phyloP scores from a whole-genome alignment of 1,140 invertebrate species.

The Copidosoma floridanum region DNA sequence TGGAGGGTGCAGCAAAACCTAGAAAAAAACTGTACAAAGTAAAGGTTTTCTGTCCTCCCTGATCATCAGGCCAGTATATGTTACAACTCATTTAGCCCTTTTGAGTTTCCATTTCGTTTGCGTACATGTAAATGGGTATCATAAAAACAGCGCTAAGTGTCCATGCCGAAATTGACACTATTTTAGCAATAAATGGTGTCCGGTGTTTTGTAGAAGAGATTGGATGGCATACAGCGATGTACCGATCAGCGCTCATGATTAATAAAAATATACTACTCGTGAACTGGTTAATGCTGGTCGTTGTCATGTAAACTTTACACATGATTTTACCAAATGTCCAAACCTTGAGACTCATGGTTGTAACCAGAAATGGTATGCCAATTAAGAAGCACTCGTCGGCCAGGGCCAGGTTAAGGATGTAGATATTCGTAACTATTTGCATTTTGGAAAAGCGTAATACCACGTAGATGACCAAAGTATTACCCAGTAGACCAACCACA shows the following conservation, averaged over 20 bases:
- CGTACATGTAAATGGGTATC: conserved; percentile 90
- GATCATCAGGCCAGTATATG: conserved; percentile 75
- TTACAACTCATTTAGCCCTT: conserved; percentile 73
- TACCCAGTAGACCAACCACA: conserved; percentile 85
- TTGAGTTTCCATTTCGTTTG: conserved; percentile 64
- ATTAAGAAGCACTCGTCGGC: conserved; percentile 94
- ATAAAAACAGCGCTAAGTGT: conserved; percentile 80
- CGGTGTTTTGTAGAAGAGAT: conserved; percentile 82
- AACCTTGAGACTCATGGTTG: conserved; percentile 77
- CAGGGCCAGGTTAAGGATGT: conserved; percentile 92
- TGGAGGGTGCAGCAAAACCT: conserved; percentile 89
- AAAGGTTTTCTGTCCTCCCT: conserved; percentile 69
- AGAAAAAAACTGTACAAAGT: conserved; percentile 89
- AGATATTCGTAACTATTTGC: conserved; percentile 97
- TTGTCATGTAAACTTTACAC: conserved; percentile 93
- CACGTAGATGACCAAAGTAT: conserved; percentile 93
- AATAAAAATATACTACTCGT: conserved; percentile 91
- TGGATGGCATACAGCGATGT: conserved; percentile 94
- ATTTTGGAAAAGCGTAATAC: conserved; percentile 91
- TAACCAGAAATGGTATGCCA: conserved; percentile 88
- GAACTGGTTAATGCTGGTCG: conserved; percentile 94
- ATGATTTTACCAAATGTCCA: conserved; percentile 91
- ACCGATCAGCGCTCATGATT: conserved; percentile 96
- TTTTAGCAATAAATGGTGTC: conserved; percentile 81
- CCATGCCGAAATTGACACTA: conserved; percentile 85